These are phyloP conservation scores for Tapirus indicus DNA, from an alignment of 2,797 vertebrate species.

Conservation along the genomic window DNA sequence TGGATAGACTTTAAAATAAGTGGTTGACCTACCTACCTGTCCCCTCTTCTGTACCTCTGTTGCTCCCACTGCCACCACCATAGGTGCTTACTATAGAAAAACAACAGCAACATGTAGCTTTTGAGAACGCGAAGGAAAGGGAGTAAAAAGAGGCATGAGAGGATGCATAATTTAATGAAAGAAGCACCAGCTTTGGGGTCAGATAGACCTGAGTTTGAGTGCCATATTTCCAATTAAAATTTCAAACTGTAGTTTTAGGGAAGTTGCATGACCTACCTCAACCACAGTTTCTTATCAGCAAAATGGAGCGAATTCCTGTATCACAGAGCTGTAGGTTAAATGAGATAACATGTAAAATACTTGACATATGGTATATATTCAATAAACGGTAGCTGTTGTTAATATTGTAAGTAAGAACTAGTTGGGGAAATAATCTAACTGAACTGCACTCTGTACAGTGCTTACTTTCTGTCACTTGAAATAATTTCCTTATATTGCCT, in stretches of 20 bases:
- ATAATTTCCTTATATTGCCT: slow-evolving; percentile 13
- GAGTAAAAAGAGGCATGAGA: not conserved
- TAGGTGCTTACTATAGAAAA: not conserved
- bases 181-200: not conserved
- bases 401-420: not conserved
- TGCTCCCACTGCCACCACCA: not conserved
- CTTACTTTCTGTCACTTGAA: slow-evolving; percentile 44
- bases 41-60: not conserved
- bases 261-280: not conserved
- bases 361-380: not conserved
- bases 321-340: slow-evolving; percentile 14
- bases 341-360: not conserved
- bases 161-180: not conserved
- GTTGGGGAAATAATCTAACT: not conserved
- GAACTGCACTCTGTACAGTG: not conserved
- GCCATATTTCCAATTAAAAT: not conserved
- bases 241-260: not conserved
- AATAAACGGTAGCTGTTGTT: not conserved
- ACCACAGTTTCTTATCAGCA: slow-evolving; percentile 5
- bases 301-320: not conserved
- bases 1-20: not conserved
- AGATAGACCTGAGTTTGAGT: not conserved
- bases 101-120: not conserved
- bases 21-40: not conserved
- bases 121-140: not conserved